These are phyloP conservation scores for Centropus bengalensis DNA, from an alignment of 2,113 vertebrate species.

Conservation along the genomic window DNA sequence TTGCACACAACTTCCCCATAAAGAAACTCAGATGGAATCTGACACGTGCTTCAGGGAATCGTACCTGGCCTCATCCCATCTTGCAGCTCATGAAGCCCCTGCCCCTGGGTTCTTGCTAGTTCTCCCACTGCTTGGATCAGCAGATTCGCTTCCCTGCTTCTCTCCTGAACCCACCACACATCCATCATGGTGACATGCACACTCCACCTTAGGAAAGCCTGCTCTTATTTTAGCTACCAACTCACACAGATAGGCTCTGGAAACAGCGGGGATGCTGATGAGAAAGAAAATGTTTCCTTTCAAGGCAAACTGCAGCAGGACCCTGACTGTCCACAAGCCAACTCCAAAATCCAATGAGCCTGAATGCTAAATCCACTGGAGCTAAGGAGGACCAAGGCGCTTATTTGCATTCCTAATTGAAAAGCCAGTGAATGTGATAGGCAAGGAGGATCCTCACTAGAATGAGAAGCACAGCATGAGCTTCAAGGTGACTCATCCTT, in stretches of 20 bases:
- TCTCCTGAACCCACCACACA: neutral
- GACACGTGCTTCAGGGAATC: neutral
- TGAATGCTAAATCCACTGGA: neutral
- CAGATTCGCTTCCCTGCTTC: neutral
- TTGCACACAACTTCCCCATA: neutral
- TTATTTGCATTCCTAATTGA: neutral
- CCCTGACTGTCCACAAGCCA: neutral
- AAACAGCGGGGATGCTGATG: neutral
- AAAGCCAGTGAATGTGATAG: neutral
- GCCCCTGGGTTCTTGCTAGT: neutral
- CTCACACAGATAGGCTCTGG: neutral
- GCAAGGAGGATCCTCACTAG: neutral
- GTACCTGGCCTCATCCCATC: neutral
- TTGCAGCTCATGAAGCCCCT: neutral
- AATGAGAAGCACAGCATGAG: neutral
- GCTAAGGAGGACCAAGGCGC: neutral
- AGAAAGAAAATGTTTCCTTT: neutral
- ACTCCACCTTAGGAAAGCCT: neutral
- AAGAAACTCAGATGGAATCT: neutral
- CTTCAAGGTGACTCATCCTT: slow-evolving; percentile 35
- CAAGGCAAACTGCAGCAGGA: slow-evolving; percentile 14
- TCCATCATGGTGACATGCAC: neutral
- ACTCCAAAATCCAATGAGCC: neutral
- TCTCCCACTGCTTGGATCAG: neutral
- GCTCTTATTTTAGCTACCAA: neutral